These are phyloP conservation scores for Diorhabda sublineata DNA, from an alignment of 1,140 invertebrate species.

Conservation along the genomic window DNA sequence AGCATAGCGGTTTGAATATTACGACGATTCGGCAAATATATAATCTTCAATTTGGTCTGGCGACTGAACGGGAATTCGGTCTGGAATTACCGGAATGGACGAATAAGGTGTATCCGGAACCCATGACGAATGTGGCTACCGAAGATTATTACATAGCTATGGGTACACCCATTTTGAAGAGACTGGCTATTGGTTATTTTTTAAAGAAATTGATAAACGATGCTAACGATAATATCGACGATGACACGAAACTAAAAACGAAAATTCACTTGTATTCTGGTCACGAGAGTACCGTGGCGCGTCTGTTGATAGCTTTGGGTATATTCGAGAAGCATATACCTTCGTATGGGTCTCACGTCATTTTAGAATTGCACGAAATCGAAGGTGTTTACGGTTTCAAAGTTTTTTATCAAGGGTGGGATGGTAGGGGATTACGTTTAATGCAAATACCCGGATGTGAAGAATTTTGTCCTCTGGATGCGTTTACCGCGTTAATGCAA, in stretches of 20 bases:
- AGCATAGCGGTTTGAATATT: constrained; percentile 30
- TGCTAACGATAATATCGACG: constrained; percentile 51
- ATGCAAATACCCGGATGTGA: constrained; percentile 38
- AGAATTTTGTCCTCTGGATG: constrained; percentile 42
- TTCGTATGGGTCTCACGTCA: constrained; percentile 50
- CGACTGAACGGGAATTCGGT: constrained; percentile 50
- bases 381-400: constrained; percentile 28
- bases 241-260: constrained; percentile 48
- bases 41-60: constrained; percentile 32
- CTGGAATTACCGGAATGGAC: constrained; percentile 59
- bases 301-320: constrained; percentile 59
- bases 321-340: constrained; percentile 64
- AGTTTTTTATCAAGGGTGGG: constrained; percentile 38
- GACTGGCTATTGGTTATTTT: constrained; percentile 44
- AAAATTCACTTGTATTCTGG: constrained; percentile 66
- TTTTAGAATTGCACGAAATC: constrained; percentile 33
- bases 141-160: constrained; percentile 30
- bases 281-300: constrained; percentile 70
- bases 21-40: constrained; percentile 28
- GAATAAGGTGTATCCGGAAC: constrained; percentile 56
- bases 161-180: constrained; percentile 25
- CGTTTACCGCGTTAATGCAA: constrained; percentile 39
- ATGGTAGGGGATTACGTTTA: constrained; percentile 24
- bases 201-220: constrained; percentile 60
- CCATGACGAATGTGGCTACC: constrained; percentile 51